Percentiles rank a stretch among this genome's conserved stretches.
Evolutionary conservation across 1,140 invertebrate genomes (phyloP).

Genomic region (Diabrotica undecimpunctata): DNA sequence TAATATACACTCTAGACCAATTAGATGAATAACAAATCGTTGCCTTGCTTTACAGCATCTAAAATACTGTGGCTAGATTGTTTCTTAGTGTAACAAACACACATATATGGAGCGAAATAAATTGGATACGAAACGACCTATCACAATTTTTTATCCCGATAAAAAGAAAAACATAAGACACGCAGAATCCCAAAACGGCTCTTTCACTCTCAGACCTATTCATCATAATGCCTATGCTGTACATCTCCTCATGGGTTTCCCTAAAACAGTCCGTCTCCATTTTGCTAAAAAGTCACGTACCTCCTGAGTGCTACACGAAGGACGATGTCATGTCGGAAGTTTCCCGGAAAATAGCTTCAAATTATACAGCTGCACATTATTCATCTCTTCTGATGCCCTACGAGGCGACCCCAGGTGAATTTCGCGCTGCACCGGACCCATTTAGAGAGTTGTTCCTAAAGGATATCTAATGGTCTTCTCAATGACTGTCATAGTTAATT

Average conservation of each 20-base stretch:
- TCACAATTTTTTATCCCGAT: too few relatives aligned
- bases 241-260: not conserved
- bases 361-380: constrained; percentile 2
- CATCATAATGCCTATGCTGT: not conserved
- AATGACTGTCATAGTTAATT: too few relatives aligned
- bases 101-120: too few relatives aligned
- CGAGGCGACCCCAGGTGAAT: not conserved
- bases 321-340: not conserved
- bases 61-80: too few relatives aligned
- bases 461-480: too few relatives aligned
- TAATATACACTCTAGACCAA: too few relatives aligned
- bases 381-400: not conserved
- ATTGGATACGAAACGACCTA: too few relatives aligned
- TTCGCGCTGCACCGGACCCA: not conserved
- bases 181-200: not conserved
- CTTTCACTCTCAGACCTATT: not conserved
- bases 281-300: constrained; percentile 1
- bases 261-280: not conserved
- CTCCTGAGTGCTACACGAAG: not conserved
- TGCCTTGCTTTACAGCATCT: too few relatives aligned
- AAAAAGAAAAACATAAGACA: too few relatives aligned
- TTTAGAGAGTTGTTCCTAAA: too few relatives aligned
- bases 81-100: too few relatives aligned
- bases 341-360: not conserved
- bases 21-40: too few relatives aligned